phyloP scores from a whole-genome alignment of 2,888 invertebrate genomes.

The Mechanitis messenoides region DNA sequence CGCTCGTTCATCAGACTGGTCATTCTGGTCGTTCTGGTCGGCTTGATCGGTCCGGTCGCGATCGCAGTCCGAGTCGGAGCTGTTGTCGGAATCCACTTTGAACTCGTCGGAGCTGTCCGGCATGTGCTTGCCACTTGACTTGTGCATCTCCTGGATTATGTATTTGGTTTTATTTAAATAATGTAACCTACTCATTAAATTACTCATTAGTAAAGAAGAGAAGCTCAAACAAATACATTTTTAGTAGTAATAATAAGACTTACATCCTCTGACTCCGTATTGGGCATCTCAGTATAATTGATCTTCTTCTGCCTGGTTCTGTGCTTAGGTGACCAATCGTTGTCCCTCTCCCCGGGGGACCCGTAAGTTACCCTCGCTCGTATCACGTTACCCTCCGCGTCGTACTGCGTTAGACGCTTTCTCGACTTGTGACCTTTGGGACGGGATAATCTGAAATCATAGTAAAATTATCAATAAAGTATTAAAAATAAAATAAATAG shows the following conservation, averaged over 20 bases:
- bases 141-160: constrained; percentile 66
- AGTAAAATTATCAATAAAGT: background rate
- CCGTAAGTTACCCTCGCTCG: constrained; percentile 74
- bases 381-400: constrained; percentile 57
- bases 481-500: constrained; percentile 24
- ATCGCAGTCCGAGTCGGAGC: constrained; percentile 28
- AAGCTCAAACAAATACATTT: too few relatives aligned
- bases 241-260: constrained; percentile 35
- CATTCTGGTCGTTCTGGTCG: constrained; percentile 48
- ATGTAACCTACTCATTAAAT: too few relatives aligned
- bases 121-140: constrained; percentile 74
- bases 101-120: constrained; percentile 72
- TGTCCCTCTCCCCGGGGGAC: constrained; percentile 71
- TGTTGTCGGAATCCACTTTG: constrained; percentile 41
- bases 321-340: constrained; percentile 79
- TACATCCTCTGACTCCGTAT: constrained; percentile 85
- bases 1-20: constrained; percentile 40
- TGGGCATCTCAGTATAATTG: constrained; percentile 85
- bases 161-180: too few relatives aligned
- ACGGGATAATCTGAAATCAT: background rate
- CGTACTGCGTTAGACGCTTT: constrained; percentile 58
- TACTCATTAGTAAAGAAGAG: too few relatives aligned
- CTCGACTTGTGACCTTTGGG: constrained; percentile 30
- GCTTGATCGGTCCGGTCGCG: constrained; percentile 51
- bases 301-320: constrained; percentile 84